Percentiles rank a stretch among this genome's conserved stretches.
Evolutionary conservation across 2,888 invertebrate genomes (phyloP).

Genomic region (Drosophila nr. fundita): DNA sequence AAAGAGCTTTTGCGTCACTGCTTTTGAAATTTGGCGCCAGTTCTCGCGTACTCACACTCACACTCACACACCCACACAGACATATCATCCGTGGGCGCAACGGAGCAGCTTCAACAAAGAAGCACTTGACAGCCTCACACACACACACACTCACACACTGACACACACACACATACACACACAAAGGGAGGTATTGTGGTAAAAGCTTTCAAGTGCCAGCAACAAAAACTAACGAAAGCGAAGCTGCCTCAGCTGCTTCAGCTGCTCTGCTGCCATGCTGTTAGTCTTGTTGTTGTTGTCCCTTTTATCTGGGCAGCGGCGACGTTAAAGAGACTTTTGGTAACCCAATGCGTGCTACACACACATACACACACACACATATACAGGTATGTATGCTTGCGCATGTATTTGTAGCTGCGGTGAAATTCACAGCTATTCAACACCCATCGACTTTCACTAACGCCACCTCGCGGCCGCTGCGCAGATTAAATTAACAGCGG

Average conservation of each 20-base stretch:
- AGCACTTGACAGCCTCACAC: constrained; percentile 65
- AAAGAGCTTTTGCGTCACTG: constrained; percentile 69
- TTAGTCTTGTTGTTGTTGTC: constrained; percentile 29
- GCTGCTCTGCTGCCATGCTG: constrained; percentile 9
- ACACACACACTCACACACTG: constrained; percentile 18
- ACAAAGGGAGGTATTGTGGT: constrained; percentile 63
- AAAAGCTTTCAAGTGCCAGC: constrained; percentile 79
- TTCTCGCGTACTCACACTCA: constrained; percentile 32
- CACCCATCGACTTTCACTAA: constrained; percentile 65
- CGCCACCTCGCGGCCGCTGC: constrained; percentile 83
- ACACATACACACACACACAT: constrained; percentile 36
- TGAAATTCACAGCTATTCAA: constrained; percentile 64
- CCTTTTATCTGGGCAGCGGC: constrained; percentile 53
- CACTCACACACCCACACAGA: constrained; percentile 24
- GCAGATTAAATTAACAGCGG: constrained; percentile 82
- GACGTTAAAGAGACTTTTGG: constrained; percentile 58
- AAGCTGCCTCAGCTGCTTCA: constrained; percentile 47
- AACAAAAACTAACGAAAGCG: constrained; percentile 57
- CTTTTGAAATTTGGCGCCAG: constrained; percentile 81
- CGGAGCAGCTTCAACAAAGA: constrained; percentile 67
- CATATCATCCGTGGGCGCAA: constrained; percentile 47
- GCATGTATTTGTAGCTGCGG: constrained; percentile 49
- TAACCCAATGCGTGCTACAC: constrained; percentile 64
- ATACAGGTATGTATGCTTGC: constrained; percentile 23
- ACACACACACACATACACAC: constrained; percentile 4